These are phyloP conservation scores for Caenorhabditis remanei DNA, from an alignment of 1,140 invertebrate species.

Conservation along the genomic window DNA sequence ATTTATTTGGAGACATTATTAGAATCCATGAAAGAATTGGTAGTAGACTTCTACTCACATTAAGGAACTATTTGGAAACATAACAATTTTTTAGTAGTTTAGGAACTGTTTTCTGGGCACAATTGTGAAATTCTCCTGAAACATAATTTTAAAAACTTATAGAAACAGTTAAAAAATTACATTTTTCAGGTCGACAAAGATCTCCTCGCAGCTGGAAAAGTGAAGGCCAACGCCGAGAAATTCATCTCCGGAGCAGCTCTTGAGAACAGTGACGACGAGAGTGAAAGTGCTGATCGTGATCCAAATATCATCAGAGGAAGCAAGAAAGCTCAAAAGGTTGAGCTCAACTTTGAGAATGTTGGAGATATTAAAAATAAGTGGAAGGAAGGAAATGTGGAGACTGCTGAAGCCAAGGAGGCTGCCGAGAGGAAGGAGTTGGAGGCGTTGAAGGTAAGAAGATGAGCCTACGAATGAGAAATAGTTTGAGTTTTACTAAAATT, in stretches of 20 bases:
- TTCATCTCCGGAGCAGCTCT: slow-evolving; percentile 66
- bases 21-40: too few relatives aligned
- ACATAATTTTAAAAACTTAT: not conserved
- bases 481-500: not conserved
- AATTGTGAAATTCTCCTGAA: too few relatives aligned
- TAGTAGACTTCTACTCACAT: too few relatives aligned
- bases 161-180: not conserved
- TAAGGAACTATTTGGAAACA: too few relatives aligned
- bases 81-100: too few relatives aligned
- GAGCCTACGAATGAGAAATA: too few relatives aligned
- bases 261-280: slow-evolving; percentile 68
- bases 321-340: slow-evolving; percentile 64
- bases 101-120: too few relatives aligned
- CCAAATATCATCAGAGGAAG: slow-evolving; percentile 65
- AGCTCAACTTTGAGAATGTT: slow-evolving; percentile 68
- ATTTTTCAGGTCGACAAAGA: slow-evolving; percentile 57
- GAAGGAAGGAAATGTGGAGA: slow-evolving; percentile 77
- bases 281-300: slow-evolving; percentile 72
- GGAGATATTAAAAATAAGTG: slow-evolving; percentile 77
- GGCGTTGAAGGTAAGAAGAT: slow-evolving; percentile 72
- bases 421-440: slow-evolving; percentile 73
- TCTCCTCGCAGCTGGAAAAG: slow-evolving; percentile 67
- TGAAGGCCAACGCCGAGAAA: slow-evolving; percentile 69
- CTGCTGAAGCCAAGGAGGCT: slow-evolving; percentile 71
- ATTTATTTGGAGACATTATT: too few relatives aligned